A percentile compares a stretch with the other conserved stretches of the same genome.
These are phyloP conservation scores for Athripsodes cinereus DNA, from an alignment of 2,888 invertebrate genomes.

Conservation along the genomic window DNA sequence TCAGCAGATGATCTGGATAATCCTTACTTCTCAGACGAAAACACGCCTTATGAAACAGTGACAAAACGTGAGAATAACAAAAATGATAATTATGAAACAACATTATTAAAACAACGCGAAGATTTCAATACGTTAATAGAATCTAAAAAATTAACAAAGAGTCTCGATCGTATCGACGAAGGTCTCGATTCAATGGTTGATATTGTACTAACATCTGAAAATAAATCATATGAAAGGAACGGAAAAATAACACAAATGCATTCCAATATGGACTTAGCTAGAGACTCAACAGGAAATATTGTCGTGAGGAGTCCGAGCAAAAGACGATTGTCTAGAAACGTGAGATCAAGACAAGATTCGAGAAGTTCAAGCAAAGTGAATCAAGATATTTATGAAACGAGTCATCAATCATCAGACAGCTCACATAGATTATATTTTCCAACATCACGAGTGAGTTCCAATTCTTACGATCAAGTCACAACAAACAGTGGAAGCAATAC, in stretches of 20 bases:
- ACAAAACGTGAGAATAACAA: constrained; percentile 25
- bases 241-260: constrained; percentile 31
- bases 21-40: constrained; percentile 49
- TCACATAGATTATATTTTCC: constrained; percentile 40
- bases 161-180: constrained; percentile 70
- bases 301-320: constrained; percentile 21
- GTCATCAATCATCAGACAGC: constrained; percentile 32
- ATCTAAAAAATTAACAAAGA: constrained; percentile 63
- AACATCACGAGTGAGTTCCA: constrained; percentile 38
- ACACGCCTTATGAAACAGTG: constrained; percentile 34
- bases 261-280: constrained; percentile 40
- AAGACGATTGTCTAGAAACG: constrained; percentile 18
- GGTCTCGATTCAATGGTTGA: constrained; percentile 67
- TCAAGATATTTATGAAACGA: constrained; percentile 32
- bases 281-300: constrained; percentile 14
- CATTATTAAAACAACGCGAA: constrained; percentile 34
- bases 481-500: constrained; percentile 38
- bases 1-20: constrained; percentile 54
- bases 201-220: constrained; percentile 59
- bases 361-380: constrained; percentile 32
- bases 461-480: constrained; percentile 37
- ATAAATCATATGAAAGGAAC: constrained; percentile 43
- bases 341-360: constrained; percentile 34
- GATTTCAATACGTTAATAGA: constrained; percentile 48
- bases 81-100: constrained; percentile 30